Conservation (phyloP, 1,140 invertebrate genomes). For the Bicyclus anynana region DNA sequence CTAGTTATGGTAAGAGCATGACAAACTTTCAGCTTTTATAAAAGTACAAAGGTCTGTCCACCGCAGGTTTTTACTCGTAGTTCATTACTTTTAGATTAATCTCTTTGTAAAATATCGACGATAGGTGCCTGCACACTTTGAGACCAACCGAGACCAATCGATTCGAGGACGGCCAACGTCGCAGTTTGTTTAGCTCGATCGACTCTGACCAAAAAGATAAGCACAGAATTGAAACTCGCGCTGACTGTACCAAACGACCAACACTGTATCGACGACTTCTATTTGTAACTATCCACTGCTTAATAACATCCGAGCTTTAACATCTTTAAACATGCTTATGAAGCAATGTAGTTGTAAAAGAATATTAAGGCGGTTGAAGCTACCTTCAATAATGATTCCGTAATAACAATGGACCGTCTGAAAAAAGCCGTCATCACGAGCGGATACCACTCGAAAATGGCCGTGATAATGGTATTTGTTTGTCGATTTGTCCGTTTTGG, state of each 20-base stretch:
- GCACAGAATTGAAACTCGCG: conserved; percentile 61
- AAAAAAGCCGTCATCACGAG: conserved; percentile 72
- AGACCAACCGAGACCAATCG: conserved; percentile 54
- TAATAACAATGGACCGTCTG: conserved; percentile 36
- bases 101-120: conserved; percentile 24
- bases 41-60: too few species aligned
- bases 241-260: conserved; percentile 5
- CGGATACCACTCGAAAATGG: conserved; percentile 64
- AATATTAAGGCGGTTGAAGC: not conserved
- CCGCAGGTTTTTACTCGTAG: too few species aligned
- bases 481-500: conserved; percentile 72
- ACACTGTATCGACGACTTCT: not conserved
- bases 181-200: conserved; percentile 69
- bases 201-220: conserved; percentile 65
- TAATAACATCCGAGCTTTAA: not conserved
- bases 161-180: conserved; percentile 50
- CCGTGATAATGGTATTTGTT: conserved; percentile 72
- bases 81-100: not conserved
- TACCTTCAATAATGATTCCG: conserved; percentile 5
- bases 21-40: too few species aligned
- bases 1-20: too few species aligned
- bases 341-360: conserved; percentile 28
- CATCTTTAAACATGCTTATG: not conserved
- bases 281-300: conserved; percentile 27
- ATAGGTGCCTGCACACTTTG: conserved; percentile 44